Base-by-base conservation (phyloP, 2,888 invertebrate genomes). In the Ptychoptera contaminata region DNA sequence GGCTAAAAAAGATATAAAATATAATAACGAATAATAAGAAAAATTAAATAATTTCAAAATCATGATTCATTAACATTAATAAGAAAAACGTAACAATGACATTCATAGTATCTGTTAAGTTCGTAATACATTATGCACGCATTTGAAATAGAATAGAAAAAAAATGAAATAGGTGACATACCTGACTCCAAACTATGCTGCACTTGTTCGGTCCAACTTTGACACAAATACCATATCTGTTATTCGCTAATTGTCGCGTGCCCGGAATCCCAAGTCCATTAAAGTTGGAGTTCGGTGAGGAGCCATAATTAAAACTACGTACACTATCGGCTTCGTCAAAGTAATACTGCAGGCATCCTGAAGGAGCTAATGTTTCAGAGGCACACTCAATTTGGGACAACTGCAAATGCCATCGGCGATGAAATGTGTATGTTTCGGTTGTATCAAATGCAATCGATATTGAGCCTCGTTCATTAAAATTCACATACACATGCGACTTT, bases 191-290 rank as follows among this genome's bases (percentile, higher is more conserved):
- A 49, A 74, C 74, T 46, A 86, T 83, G 16, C 71, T 68, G 56
- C 86, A 86, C 58, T 71, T 78, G 10, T 82, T 83, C 1, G 78
- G 71, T 42, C 72, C 76, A 74, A 79, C 78, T 54, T 77, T 68
- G 15, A 87, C 72, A 54, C 87, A 87, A 43, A 84, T 76, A 5
- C 85, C 85, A 57, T 87, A 87, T 60, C 77, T 76, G 49, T 76
- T 65, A 57, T 77, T 79, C 2, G 72, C 76, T 46, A 87, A 65
- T 60, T 86, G 79, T 30, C 86, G 65, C 0, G 82, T 80, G 2
- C 83, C 84, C 44, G 66, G 57, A 9, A 65, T 58, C 1, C 65
- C 65, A n/a, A 72, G 65, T 0, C 74, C 69, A 2, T 72, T 69
- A 8, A 70, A 67, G 1, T 65, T 65, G 2, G 74, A 68, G 55